These are phyloP conservation scores for Lepidocyrtoides sp. DNA, from an alignment of 2,888 invertebrate genomes.

Conservation along the genomic window DNA sequence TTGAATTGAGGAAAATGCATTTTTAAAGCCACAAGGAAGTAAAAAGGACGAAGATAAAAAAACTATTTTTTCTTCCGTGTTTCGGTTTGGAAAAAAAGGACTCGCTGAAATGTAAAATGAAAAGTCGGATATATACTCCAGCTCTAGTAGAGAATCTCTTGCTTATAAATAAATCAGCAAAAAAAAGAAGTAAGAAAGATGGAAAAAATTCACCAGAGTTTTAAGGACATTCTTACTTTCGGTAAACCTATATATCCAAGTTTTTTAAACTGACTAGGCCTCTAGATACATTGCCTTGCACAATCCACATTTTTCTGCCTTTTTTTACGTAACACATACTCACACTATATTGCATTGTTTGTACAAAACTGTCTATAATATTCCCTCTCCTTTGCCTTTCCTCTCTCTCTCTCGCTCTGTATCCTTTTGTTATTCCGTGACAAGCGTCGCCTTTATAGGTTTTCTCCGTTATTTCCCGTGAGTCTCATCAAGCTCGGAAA, in stretches of 20 bases:
- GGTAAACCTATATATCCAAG: too few relatives aligned
- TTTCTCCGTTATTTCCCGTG: conserved; percentile 83
- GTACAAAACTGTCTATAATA: conserved; percentile 6
- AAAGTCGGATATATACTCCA: background rate
- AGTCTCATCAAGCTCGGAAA: conserved; percentile 83
- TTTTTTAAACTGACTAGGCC: too few relatives aligned
- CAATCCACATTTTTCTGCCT: background rate
- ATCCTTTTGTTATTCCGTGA: conserved; percentile 75
- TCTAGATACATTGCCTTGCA: too few relatives aligned
- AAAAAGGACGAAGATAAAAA: background rate
- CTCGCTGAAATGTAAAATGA: conserved; percentile 13
- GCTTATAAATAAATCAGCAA: background rate
- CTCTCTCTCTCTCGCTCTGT: conserved; percentile 28
- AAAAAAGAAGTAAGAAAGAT: background rate
- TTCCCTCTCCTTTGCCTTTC: background rate
- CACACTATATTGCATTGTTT: background rate
- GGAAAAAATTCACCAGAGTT: background rate
- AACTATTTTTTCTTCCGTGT: background rate
- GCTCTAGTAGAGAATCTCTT: too few relatives aligned
- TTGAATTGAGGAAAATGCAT: background rate
- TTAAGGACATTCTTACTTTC: background rate
- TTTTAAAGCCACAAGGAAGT: background rate
- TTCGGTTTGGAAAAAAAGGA: background rate
- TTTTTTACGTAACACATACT: background rate
- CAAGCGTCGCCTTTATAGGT: conserved; percentile 70